Evolutionary conservation across 2,888 invertebrate genomes (phyloP), one percentile per base, ranked within the genome.

Genomic region (Scaptomyza caliginosa): DNA sequence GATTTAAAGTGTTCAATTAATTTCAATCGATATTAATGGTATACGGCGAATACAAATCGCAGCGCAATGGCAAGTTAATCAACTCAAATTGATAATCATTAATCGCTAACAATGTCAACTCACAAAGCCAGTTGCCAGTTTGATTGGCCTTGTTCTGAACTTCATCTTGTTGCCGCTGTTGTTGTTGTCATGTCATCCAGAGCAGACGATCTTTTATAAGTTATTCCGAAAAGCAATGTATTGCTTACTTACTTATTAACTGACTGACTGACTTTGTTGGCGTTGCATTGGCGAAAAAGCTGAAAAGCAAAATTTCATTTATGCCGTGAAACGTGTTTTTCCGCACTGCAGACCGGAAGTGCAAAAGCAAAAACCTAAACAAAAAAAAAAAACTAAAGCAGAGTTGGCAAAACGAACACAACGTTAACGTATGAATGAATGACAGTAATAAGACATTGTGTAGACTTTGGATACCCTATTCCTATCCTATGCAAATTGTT

Each of bases 361-460:
- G 70, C 76, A 83, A 71, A 80, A 68, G 83, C 75, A 67, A 63
- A 67, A 63, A 83, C 80, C 80, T 77, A 77, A 85, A 71, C 75
- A 84, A 52, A 84, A 77, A 85, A 71, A 73, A 84, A 52, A 84
- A 34, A 76, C 78, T 45, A 59, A 70, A 76, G 54, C 67, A 49
- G 42, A 59, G 32, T 68, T 45, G 23, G 62, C 62, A 65, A 43
- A 72, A 58, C 10, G 28, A 17, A 32, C 13, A 42, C 28, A 28
- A 28, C 74, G 68, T 34, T 8, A 34, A 34, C n/a, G n/a, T n/a
- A n/a, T 34, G 34, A 34, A 52, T 71, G 80, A 77, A 71, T 77
- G 80, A 52, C 49, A 48, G 49, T 62, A 42, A 54, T 50, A 51
- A 28, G 23, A 36, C 7, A 36, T 30, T 10, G 39, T 32, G n/a